A percentile compares a stretch with the other conserved stretches of the same genome.
These are phyloP conservation scores for Acrossocheilus fasciatus DNA, from an alignment of 2,797 vertebrate genomes.

Conservation along the genomic window DNA sequence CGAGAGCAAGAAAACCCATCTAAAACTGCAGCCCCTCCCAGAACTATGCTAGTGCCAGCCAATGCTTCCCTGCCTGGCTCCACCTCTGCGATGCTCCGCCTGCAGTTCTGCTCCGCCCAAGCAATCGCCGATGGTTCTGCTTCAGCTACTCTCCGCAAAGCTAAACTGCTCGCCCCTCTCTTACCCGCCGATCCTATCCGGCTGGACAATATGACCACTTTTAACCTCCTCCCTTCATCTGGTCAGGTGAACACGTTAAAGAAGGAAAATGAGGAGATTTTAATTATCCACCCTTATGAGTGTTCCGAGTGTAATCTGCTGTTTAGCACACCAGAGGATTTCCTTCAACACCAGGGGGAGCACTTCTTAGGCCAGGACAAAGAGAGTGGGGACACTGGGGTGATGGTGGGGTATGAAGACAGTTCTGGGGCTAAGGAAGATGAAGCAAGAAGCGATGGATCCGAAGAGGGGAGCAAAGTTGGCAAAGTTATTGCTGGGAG, in stretches of 20 bases:
- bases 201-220: slow-evolving; percentile 72
- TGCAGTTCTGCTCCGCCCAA: slow-evolving; percentile 84
- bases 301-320: slow-evolving; percentile 90
- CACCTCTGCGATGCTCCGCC: slow-evolving; percentile 78
- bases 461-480: slow-evolving; percentile 62
- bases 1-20: slow-evolving; percentile 66
- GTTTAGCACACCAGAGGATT: slow-evolving; percentile 89
- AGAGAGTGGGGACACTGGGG: slow-evolving; percentile 78
- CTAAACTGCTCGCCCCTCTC: slow-evolving; percentile 71
- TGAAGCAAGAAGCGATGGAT: slow-evolving; percentile 58
- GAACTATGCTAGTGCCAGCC: slow-evolving; percentile 70
- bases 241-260: slow-evolving; percentile 58
- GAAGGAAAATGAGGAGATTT: slow-evolving; percentile 66
- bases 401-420: slow-evolving; percentile 70
- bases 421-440: slow-evolving; percentile 34
- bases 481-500: slow-evolving; percentile 51
- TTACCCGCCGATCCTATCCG: slow-evolving; percentile 63
- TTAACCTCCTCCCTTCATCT: slow-evolving; percentile 71
- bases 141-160: slow-evolving; percentile 61
- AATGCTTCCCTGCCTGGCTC: slow-evolving; percentile 74
- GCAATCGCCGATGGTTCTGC: slow-evolving; percentile 77
- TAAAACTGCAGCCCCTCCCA: slow-evolving; percentile 60
- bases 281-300: slow-evolving; percentile 87
- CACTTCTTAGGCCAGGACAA: slow-evolving; percentile 90
- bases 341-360: slow-evolving; percentile 91